Evolutionary conservation across 2,888 invertebrate genomes (phyloP).

Genomic region (Bibio marci): DNA sequence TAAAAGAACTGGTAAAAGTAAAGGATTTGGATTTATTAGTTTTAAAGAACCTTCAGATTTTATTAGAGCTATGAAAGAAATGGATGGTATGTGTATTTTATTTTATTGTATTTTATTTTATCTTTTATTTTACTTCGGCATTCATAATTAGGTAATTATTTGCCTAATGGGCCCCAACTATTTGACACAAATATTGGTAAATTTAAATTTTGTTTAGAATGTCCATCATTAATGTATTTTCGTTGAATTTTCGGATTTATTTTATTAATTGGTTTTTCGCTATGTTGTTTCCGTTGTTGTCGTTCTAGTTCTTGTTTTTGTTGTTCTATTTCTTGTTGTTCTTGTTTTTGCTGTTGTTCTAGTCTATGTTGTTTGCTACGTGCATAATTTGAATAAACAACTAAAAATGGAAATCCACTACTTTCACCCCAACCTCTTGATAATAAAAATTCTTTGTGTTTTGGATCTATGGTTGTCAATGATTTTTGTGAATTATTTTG

Average conservation of each 20-base stretch:
- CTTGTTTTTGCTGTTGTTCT: neutral
- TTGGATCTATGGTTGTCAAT: too few relatives aligned
- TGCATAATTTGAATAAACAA: slow-evolving; percentile 25
- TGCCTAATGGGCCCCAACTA: slow-evolving; percentile 35
- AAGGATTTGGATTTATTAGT: slow-evolving; percentile 97
- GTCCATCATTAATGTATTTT: neutral
- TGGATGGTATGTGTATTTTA: slow-evolving; percentile 65
- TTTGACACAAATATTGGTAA: slow-evolving; percentile 36
- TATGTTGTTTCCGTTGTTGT: neutral
- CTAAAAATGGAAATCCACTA: slow-evolving; percentile 32
- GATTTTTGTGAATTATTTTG: too few relatives aligned
- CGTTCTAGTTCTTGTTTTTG: neutral
- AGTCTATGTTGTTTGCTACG: neutral
- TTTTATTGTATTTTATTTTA: neutral
- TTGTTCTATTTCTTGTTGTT: neutral
- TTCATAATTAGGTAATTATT: slow-evolving; percentile 14
- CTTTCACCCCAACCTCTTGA: slow-evolving; percentile 35
- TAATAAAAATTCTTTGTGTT: slow-evolving; percentile 21
- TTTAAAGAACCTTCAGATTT: slow-evolving; percentile 97
- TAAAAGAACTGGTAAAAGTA: slow-evolving; percentile 92
- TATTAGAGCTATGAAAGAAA: slow-evolving; percentile 96
- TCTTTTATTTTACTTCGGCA: neutral
- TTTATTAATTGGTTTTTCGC: slow-evolving; percentile 9
- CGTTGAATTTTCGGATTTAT: slow-evolving; percentile 10
- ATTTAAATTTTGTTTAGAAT: slow-evolving; percentile 20